These are phyloP conservation scores for Thymallus thymallus DNA, from an alignment of 2,113 vertebrate genomes.

Conservation along the genomic window DNA sequence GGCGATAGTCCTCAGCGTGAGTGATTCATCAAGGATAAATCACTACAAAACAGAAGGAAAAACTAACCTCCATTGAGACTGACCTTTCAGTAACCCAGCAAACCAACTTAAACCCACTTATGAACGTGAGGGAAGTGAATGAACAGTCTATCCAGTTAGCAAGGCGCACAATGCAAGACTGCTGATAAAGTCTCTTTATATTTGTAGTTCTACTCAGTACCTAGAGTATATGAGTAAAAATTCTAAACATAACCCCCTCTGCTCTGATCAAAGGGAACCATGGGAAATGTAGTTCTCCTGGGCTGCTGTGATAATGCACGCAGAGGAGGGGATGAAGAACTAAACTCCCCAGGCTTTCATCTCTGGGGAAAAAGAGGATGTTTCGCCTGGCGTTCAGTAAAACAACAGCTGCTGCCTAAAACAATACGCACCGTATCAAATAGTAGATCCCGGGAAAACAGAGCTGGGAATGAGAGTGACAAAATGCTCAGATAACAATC, in stretches of 20 bases:
- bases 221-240: background rate
- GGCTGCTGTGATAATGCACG: constrained; percentile 58
- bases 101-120: constrained; percentile 52
- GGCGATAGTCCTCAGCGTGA: background rate
- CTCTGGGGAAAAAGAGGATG: constrained; percentile 49
- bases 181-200: constrained; percentile 28
- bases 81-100: constrained; percentile 65
- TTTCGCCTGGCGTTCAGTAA: constrained; percentile 21
- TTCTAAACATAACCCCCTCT: constrained; percentile 4
- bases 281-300: constrained; percentile 70
- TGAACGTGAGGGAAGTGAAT: no score
- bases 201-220: constrained; percentile 35
- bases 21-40: constrained; percentile 8
- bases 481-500: background rate
- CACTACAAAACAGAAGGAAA: constrained; percentile 35
- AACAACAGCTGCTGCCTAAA: constrained; percentile 51
- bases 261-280: constrained; percentile 65
- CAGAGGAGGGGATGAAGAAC: constrained; percentile 54
- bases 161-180: constrained; percentile 27
- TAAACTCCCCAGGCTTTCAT: constrained; percentile 70
- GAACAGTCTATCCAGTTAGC: constrained; percentile 9
- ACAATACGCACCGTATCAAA: constrained; percentile 38
- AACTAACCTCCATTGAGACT: constrained; percentile 59
- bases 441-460: constrained; percentile 34
- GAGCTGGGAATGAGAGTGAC: constrained; percentile 29